Evolutionary conservation across 2,888 invertebrate genomes (phyloP).

Genomic region (Steinernema carpocapsae): DNA sequence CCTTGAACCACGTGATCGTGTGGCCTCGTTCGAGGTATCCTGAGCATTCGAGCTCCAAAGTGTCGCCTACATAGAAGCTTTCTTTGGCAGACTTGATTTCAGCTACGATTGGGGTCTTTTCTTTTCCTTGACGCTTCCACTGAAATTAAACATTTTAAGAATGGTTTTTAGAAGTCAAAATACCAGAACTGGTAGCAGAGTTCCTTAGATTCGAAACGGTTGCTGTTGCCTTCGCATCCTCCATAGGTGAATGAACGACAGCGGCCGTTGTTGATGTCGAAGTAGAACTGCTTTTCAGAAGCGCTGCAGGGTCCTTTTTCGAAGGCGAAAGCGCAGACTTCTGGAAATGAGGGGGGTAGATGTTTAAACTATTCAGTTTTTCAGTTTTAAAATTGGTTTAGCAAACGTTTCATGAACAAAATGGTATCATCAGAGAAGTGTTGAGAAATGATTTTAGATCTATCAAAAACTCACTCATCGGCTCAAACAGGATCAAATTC

Average conservation of each 20-base stretch:
- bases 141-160: background rate
- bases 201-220: slow-evolving; percentile 51
- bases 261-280: slow-evolving; percentile 51
- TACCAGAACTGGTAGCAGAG: slow-evolving; percentile 48
- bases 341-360: slow-evolving; percentile 37
- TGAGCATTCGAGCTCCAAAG: background rate
- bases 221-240: slow-evolving; percentile 63
- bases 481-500: slow-evolving; percentile 39
- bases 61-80: slow-evolving; percentile 5
- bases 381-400: too few species aligned
- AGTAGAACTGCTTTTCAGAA: slow-evolving; percentile 54
- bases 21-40: background rate
- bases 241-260: slow-evolving; percentile 61
- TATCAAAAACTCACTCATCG: slow-evolving; percentile 33
- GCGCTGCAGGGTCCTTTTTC: slow-evolving; percentile 56
- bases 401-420: too few species aligned
- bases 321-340: slow-evolving; percentile 53
- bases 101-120: background rate
- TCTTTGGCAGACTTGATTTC: background rate
- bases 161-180: background rate
- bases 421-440: background rate
- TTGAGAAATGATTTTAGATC: background rate
- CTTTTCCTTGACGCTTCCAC: background rate
- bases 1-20: slow-evolving; percentile 45
- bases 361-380: background rate